Conservation (phyloP, 2,888 invertebrate genomes). For the Drosophila ochracea region DNA sequence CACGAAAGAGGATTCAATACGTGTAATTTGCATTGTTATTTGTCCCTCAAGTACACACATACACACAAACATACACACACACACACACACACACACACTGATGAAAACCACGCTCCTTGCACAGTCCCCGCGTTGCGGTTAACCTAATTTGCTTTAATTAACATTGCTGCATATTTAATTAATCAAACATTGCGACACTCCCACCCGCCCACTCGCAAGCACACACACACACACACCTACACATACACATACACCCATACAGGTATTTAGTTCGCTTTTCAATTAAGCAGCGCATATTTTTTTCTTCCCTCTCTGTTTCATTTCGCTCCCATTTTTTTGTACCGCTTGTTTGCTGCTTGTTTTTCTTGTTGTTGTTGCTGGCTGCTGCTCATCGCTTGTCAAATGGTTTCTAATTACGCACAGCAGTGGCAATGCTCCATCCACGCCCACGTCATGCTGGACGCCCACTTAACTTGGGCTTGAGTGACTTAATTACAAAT, state of each 20-base stretch:
- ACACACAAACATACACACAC: neutral
- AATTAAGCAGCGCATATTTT: constrained; percentile 55
- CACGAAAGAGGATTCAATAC: constrained; percentile 2
- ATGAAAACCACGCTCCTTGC: neutral
- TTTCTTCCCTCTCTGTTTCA: constrained; percentile 3
- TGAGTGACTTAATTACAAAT: constrained; percentile 81
- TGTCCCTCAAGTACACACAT: neutral
- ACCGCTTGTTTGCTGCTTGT: constrained; percentile 14
- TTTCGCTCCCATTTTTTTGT: constrained; percentile 19
- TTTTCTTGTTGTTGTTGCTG: constrained; percentile 15
- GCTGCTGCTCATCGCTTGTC: constrained; percentile 51
- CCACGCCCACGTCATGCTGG: constrained; percentile 28
- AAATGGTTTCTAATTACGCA: constrained; percentile 65
- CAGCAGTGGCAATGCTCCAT: constrained; percentile 28
- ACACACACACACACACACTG: neutral
- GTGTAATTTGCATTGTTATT: constrained; percentile 38
- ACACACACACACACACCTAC: neutral
- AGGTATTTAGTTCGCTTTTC: constrained; percentile 66
- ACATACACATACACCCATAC: neutral
- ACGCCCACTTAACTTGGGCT: constrained; percentile 48
- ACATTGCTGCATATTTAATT: constrained; percentile 78
- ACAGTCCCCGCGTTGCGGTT: constrained; percentile 48
- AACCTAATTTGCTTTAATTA: constrained; percentile 81
- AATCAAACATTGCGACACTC: constrained; percentile 57
- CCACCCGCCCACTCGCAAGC: constrained; percentile 3